Evolutionary conservation across 2,113 vertebrate genomes (phyloP).

Genomic region (Oenanthe melanoleuca): DNA sequence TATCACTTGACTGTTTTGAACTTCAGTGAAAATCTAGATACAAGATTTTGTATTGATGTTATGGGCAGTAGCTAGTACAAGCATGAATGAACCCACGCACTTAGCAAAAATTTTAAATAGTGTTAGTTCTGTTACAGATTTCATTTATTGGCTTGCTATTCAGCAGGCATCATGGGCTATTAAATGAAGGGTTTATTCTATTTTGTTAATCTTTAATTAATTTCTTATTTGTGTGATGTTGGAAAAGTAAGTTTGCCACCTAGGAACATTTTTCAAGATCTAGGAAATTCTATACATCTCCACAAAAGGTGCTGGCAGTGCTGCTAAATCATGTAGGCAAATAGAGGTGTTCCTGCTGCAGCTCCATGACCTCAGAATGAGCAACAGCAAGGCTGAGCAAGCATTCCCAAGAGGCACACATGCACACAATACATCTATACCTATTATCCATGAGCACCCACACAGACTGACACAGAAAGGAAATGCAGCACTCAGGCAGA

Average conservation of each 20-base stretch:
- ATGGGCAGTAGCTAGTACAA: not conserved
- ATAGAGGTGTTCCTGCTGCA: not conserved
- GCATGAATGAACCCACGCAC: not conserved
- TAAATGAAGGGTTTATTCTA: not conserved
- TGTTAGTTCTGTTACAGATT: not conserved
- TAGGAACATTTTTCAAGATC: not conserved
- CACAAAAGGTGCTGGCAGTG: not conserved
- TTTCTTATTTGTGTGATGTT: not conserved
- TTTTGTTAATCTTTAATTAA: not conserved
- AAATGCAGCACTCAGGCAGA: not conserved
- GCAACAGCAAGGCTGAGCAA: not conserved
- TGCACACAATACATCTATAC: no score
- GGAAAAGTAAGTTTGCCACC: not conserved
- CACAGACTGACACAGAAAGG: not conserved
- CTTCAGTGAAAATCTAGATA: not conserved
- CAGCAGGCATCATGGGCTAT: not conserved
- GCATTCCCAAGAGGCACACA: not conserved
- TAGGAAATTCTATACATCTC: not conserved
- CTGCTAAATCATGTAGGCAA: not conserved
- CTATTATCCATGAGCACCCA: not conserved
- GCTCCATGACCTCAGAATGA: not conserved
- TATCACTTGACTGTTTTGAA: not conserved
- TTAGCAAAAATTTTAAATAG: not conserved
- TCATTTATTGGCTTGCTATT: not conserved
- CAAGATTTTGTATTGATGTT: not conserved